phyloP scores from a whole-genome alignment of 2,888 invertebrate genomes.

The Hydroisotoma schaefferi region DNA sequence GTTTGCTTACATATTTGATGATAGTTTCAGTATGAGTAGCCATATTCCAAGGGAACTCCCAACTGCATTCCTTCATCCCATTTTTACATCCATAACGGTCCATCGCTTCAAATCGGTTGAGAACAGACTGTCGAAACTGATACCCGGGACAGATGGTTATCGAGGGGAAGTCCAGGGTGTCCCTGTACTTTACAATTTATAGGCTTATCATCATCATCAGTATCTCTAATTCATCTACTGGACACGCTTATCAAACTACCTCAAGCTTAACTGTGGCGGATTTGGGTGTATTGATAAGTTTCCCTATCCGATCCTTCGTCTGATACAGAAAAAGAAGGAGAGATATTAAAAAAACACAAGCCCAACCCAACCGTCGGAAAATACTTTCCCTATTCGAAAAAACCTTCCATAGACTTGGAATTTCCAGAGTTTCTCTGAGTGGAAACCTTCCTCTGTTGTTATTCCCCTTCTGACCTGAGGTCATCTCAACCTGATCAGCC shows the following conservation, averaged over 20 bases:
- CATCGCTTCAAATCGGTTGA: conserved; percentile 3
- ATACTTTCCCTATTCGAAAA: neutral
- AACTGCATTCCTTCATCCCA: conserved; percentile 15
- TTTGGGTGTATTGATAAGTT: conserved; percentile 14
- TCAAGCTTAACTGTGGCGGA: conserved; percentile 22
- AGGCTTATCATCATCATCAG: neutral
- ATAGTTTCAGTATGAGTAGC: conserved; percentile 28
- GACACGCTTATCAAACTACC: conserved; percentile 2
- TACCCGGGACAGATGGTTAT: conserved; percentile 33
- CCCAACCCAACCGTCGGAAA: conserved; percentile 7
- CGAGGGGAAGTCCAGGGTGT: conserved; percentile 21
- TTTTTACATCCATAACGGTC: conserved; percentile 23
- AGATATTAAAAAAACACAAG: conserved; percentile 13
- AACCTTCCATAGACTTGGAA: conserved; percentile 26
- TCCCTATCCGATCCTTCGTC: conserved; percentile 10
- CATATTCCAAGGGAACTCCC: conserved; percentile 29
- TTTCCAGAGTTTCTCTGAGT: conserved; percentile 16
- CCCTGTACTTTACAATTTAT: conserved; percentile 9
- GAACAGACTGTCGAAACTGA: conserved; percentile 14
- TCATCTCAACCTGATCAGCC: no score
- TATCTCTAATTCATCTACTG: neutral
- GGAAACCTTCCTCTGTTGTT: neutral
- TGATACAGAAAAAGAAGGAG: conserved; percentile 11
- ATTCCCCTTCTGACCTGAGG: no score
- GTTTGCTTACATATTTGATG: conserved; percentile 15